phyloP scores from a whole-genome alignment of 2,797 vertebrate genomes.

The Pristis pectinata region DNA sequence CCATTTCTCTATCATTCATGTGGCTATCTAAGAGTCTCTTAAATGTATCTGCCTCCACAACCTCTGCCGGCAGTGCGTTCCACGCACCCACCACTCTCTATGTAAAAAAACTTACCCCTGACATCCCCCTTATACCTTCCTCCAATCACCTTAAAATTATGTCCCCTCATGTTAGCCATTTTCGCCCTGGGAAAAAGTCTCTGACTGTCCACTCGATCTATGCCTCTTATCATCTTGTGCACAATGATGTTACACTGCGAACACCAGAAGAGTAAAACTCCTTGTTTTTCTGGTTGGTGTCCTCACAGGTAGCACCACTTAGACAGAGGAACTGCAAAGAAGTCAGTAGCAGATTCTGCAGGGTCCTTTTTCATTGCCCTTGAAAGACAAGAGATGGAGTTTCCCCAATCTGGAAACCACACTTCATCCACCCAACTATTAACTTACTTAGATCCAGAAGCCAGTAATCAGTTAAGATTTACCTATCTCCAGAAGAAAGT shows the following conservation, averaged over 20 bases:
- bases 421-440: neutral
- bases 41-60: no score
- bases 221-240: no score
- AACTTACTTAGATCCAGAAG: neutral
- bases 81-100: no score
- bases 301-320: neutral
- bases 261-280: neutral
- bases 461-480: neutral
- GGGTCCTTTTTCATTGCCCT: neutral
- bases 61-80: no score
- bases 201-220: no score
- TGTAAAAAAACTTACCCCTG: no score
- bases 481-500: neutral
- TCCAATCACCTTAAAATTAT: no score
- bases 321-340: neutral
- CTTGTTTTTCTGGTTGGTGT: neutral
- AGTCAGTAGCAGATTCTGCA: neutral
- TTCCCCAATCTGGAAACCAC: neutral
- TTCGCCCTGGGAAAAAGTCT: no score
- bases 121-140: no score
- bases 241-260: neutral
- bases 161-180: no score
- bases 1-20: no score
- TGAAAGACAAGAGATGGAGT: neutral
- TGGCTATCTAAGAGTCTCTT: no score